phyloP scores from a whole-genome alignment of 1,140 invertebrate species.

The Eciton burchellii region DNA sequence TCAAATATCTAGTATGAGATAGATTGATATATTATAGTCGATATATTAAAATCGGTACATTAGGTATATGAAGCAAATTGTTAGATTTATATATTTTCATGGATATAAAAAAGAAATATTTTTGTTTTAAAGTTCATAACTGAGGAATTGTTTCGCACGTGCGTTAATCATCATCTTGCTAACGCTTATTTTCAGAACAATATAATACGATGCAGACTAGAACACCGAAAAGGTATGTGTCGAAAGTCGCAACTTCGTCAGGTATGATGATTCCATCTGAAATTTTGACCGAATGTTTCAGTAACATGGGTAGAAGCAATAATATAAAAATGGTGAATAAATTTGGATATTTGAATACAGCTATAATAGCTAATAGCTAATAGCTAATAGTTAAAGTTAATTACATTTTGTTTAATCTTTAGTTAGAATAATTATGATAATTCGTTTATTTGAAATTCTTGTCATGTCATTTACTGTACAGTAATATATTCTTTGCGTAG shows the following conservation, averaged over 20 bases:
- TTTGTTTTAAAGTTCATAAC: not conserved
- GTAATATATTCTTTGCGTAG: not conserved
- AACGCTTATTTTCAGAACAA: slow-evolving; percentile 28
- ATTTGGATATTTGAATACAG: not conserved
- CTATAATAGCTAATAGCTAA: too few relatives aligned
- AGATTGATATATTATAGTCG: too few relatives aligned
- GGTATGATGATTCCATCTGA: slow-evolving; percentile 77
- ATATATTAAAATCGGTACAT: too few relatives aligned
- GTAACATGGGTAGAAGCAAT: slow-evolving; percentile 73
- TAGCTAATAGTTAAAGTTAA: too few relatives aligned
- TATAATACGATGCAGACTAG: not conserved
- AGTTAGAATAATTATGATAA: not conserved
- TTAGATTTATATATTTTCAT: too few relatives aligned
- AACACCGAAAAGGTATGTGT: slow-evolving; percentile 10
- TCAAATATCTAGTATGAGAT: too few relatives aligned
- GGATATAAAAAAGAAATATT: not conserved
- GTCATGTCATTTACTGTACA: not conserved
- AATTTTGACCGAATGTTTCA: slow-evolving; percentile 79
- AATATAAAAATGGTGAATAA: slow-evolving; percentile 79
- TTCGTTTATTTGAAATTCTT: not conserved
- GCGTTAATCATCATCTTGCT: not conserved
- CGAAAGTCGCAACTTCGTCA: slow-evolving; percentile 37
- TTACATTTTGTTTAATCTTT: not conserved
- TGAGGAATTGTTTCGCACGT: not conserved
- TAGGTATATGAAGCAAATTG: too few relatives aligned